Base-by-base conservation (phyloP, 2,113 vertebrate species). In the Phalacrocorax aristotelis region DNA sequence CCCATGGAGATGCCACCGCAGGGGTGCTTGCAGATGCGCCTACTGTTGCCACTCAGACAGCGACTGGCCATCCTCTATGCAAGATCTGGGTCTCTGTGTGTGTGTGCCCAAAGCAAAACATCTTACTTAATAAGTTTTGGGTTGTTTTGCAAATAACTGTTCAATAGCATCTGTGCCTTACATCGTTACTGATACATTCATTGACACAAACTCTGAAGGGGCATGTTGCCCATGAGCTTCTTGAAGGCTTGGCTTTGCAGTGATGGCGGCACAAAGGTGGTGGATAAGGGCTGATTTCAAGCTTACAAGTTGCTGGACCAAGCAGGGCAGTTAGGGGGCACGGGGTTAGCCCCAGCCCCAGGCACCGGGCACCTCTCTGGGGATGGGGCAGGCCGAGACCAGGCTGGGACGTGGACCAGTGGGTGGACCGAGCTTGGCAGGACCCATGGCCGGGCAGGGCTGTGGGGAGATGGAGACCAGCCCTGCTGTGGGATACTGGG, bases 1-100 rank as follows among this genome's bases (percentile, higher is more conserved):
- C 18, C 52, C 3, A 34, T 0, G 0, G 1, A 4, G 44, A 17
- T 7, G 2, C 8, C 6, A 3, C 49, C 51, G 18, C 25, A 34
- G 61, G 30, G 34, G 1, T 0, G 0, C 13, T 5, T 27, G 30
- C 26, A 26, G 51, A 38, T 30, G 55, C 40, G 34, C 34, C 18
- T 61, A 13, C 57, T 77, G 40, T 42, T 58, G 34, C 60, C 42
- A 5, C 13, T 48, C 29, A 52, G 66, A 14, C 11, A 44, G 51
- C 2, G 5, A 13, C 61, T 52, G n/a, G 16, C 40, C 21, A 0
- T n/a, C 46, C 48, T 87, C 6, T 38, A 2, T 64, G 38, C 1
- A 6, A 75, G 44, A 57, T 30, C 34, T n/a, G 9, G 9, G 6
- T 48, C 10, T 90, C 34, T 30, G 1, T 61, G 68, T 22, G 40